Conservation (phyloP, 2,888 invertebrate genomes). For the Oxycera nigricornis region DNA sequence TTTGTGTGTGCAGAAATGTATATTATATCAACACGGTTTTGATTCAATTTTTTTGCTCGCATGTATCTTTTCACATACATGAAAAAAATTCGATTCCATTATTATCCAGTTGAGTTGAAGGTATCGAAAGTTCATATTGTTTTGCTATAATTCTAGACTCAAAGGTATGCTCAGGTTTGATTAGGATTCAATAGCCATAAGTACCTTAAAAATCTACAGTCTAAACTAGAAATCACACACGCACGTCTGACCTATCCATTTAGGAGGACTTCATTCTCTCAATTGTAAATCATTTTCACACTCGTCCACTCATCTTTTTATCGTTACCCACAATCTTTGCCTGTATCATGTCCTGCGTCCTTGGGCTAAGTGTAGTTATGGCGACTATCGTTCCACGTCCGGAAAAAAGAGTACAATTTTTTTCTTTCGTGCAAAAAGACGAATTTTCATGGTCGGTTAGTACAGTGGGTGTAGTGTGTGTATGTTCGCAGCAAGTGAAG, state of each 20-base stretch:
- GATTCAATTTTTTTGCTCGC: too few relatives aligned
- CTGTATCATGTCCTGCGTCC: neutral
- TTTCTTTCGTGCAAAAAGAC: neutral
- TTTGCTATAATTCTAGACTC: too few relatives aligned
- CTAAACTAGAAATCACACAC: too few relatives aligned
- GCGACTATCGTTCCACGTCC: neutral
- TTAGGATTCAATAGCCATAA: too few relatives aligned
- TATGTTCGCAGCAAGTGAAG: neutral
- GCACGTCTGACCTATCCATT: neutral
- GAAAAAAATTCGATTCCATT: too few relatives aligned
- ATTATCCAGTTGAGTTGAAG: too few relatives aligned
- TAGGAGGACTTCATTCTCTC: neutral
- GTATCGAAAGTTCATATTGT: too few relatives aligned
- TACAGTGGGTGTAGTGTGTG: constrained; percentile 16
- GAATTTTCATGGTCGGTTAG: constrained; percentile 33
- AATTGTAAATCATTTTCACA: neutral
- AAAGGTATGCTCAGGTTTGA: too few relatives aligned
- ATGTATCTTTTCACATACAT: too few relatives aligned
- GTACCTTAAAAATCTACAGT: too few relatives aligned
- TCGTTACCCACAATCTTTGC: neutral
- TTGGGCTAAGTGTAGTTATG: neutral
- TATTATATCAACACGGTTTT: too few relatives aligned
- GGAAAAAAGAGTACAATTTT: neutral
- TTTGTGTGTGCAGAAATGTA: too few relatives aligned
- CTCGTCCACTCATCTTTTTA: neutral